These are phyloP conservation scores for Chloromyia formosa DNA, from an alignment of 2,888 invertebrate species.

Conservation along the genomic window DNA sequence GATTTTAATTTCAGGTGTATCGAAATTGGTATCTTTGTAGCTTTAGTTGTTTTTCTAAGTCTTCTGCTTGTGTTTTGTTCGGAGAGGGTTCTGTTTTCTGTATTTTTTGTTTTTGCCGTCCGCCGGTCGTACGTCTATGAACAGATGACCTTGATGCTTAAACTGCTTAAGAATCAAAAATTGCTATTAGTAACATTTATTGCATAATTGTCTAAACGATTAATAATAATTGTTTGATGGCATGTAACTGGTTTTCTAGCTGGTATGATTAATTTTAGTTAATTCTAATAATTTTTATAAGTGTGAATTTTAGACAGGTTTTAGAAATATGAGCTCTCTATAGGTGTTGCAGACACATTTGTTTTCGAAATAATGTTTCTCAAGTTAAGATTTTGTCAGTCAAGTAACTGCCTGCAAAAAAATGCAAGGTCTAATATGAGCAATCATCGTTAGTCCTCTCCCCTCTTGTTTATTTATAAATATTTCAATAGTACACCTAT, in stretches of 20 bases:
- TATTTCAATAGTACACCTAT: too few relatives aligned
- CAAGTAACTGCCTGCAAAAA: too few relatives aligned
- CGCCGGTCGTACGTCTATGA: conserved; percentile 2
- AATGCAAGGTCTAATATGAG: too few relatives aligned
- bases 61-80: background rate
- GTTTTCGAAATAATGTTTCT: too few relatives aligned
- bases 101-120: background rate
- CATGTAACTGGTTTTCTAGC: conserved; percentile 35
- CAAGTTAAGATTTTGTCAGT: too few relatives aligned
- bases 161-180: conserved; percentile 31
- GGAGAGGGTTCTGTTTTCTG: background rate
- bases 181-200: conserved; percentile 32
- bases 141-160: conserved; percentile 35
- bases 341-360: too few relatives aligned
- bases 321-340: too few relatives aligned
- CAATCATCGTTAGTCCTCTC: too few relatives aligned
- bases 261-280: background rate
- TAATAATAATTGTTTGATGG: conserved; percentile 29
- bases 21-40: background rate
- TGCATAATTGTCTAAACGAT: conserved; percentile 34
- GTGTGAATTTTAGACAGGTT: background rate
- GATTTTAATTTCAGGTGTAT: background rate
- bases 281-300: conserved; percentile 9
- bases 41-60: conserved; percentile 14
- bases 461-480: too few relatives aligned